phyloP scores from a whole-genome alignment of 2,888 invertebrate genomes.

The Baronia brevicornis region DNA sequence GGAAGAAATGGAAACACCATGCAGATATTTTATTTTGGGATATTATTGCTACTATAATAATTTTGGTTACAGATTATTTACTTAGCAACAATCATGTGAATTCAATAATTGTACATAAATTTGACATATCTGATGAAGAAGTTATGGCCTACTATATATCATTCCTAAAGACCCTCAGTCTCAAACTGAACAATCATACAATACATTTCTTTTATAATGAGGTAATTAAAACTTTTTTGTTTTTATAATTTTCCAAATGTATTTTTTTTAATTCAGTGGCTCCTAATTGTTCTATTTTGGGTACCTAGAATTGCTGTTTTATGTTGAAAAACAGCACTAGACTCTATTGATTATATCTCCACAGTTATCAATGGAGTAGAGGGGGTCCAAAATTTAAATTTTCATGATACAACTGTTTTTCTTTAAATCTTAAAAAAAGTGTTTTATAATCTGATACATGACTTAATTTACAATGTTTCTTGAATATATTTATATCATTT shows the following conservation, averaged over 20 bases:
- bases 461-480: too few species aligned
- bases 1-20: conserved; percentile 6
- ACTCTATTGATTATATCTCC: too few species aligned
- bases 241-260: background rate
- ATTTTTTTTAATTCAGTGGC: too few species aligned
- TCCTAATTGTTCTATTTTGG: too few species aligned
- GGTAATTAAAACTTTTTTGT: conserved; percentile 66
- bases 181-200: conserved; percentile 97
- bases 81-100: conserved; percentile 99
- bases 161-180: conserved; percentile 97
- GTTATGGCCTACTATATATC: conserved; percentile 99
- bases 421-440: too few species aligned
- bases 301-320: too few species aligned
- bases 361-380: too few species aligned
- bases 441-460: too few species aligned
- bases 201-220: conserved; percentile 99
- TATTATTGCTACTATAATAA: conserved; percentile 4
- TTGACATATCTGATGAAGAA: conserved; percentile 99
- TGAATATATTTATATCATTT: too few species aligned
- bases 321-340: too few species aligned
- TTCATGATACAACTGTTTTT: too few species aligned
- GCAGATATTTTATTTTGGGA: conserved; percentile 1
- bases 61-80: conserved; percentile 90
- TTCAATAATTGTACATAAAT: conserved; percentile 99
- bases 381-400: too few species aligned